Evolutionary conservation across 1,140 invertebrate genomes (phyloP).

Genomic region (Lepidurus couesii): DNA sequence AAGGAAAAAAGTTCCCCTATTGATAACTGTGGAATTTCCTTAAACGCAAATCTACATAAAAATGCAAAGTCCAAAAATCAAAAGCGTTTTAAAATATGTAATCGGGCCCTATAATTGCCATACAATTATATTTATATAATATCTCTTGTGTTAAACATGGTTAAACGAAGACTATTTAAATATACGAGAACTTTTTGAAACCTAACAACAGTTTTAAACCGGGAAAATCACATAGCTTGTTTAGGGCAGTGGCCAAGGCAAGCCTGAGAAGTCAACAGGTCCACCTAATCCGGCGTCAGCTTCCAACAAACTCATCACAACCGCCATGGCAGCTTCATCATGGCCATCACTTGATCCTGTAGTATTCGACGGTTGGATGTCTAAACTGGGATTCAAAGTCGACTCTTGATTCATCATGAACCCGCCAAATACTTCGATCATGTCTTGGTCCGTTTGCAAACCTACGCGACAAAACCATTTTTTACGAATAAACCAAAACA

Average conservation of each 20-base stretch:
- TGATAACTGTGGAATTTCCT: background rate
- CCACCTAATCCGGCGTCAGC: slow-evolving; percentile 68
- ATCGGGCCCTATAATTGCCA: no score
- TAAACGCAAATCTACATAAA: slow-evolving; percentile 19
- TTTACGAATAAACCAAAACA: background rate
- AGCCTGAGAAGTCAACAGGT: slow-evolving; percentile 77
- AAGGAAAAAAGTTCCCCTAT: background rate
- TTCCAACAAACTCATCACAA: slow-evolving; percentile 85
- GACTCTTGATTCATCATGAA: slow-evolving; percentile 46
- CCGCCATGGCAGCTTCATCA: slow-evolving; percentile 84
- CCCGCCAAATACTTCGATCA: slow-evolving; percentile 57
- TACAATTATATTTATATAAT: no score
- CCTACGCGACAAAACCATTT: background rate
- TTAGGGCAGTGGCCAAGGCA: slow-evolving; percentile 79
- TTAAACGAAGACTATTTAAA: background rate
- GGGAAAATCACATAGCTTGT: background rate
- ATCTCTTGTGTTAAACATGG: no score
- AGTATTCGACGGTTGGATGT: slow-evolving; percentile 43
- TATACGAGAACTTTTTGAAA: background rate
- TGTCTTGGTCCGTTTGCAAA: slow-evolving; percentile 47
- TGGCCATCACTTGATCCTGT: slow-evolving; percentile 61
- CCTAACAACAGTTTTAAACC: background rate
- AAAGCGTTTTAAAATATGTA: no score
- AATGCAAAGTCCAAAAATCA: background rate
- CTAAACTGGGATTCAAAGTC: background rate